A percentile compares a stretch with the other conserved stretches of the same genome.
These are phyloP conservation scores for Chlorospingus flavigularis DNA, from an alignment of 2,797 vertebrate genomes.

Conservation along the genomic window DNA sequence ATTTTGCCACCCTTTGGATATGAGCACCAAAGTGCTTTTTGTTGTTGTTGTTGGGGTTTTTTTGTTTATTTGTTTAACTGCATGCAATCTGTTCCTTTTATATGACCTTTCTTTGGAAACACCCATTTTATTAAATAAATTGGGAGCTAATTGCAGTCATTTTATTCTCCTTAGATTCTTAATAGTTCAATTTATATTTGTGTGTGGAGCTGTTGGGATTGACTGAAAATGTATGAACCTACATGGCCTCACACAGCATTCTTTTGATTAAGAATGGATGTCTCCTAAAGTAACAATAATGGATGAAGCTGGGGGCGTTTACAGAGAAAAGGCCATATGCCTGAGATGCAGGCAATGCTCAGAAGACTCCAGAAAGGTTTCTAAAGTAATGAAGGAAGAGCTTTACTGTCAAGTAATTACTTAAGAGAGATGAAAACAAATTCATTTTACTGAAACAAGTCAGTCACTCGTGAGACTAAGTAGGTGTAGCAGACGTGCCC, in stretches of 20 bases:
- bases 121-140: slow-evolving; percentile 21
- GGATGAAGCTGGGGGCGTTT: slow-evolving; percentile 22
- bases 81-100: not conserved
- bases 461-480: slow-evolving; percentile 2
- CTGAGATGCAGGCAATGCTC: not conserved
- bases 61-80: not conserved
- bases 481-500: not conserved
- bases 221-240: slow-evolving; percentile 12
- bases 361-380: slow-evolving; percentile 2
- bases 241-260: not conserved
- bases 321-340: slow-evolving; percentile 23
- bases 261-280: slow-evolving; percentile 18
- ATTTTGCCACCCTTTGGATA: not conserved
- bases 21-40: not conserved
- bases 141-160: slow-evolving; percentile 52
- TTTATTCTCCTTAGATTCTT: slow-evolving; percentile 41
- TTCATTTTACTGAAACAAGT: not conserved
- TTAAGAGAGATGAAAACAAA: slow-evolving; percentile 49
- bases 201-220: slow-evolving; percentile 9
- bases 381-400: slow-evolving; percentile 36
- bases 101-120: not conserved
- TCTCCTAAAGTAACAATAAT: slow-evolving; percentile 41
- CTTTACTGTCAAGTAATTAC: slow-evolving; percentile 47
- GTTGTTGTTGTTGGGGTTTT: not conserved
- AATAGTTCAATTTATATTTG: slow-evolving; percentile 54